Conservation (phyloP, 2,113 vertebrate genomes). For the Enhydra lutris region DNA sequence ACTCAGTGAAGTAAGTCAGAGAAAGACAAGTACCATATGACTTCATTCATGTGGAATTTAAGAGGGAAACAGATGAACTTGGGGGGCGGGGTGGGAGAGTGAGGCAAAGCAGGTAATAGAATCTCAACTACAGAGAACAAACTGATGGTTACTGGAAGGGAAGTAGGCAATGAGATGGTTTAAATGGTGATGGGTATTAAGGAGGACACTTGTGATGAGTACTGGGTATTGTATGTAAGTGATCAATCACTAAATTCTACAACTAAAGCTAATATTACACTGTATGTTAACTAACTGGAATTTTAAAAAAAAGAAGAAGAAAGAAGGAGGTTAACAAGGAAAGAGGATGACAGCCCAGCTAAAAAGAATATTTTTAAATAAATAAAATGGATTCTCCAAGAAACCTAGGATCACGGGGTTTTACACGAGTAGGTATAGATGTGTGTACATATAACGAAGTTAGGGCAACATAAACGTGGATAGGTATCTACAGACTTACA, state of each 20-base stretch:
- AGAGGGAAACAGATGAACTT: background rate
- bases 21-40: background rate
- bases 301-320: background rate
- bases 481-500: background rate
- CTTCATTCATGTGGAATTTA: background rate
- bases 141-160: background rate
- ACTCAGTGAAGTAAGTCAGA: background rate
- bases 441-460: background rate
- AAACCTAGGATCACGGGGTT: background rate
- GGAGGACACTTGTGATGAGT: background rate
- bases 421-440: background rate
- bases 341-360: background rate
- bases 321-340: background rate
- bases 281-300: background rate
- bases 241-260: background rate
- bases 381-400: background rate
- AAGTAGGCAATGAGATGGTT: background rate
- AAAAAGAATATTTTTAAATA: background rate
- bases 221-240: background rate
- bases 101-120: background rate
- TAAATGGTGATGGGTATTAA: background rate
- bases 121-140: background rate
- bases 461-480: background rate
- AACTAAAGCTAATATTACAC: background rate
- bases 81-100: background rate